A percentile compares a stretch with the other conserved stretches of the same genome.
Conservation (phyloP, 2,888 invertebrate genomes). For the Apamea sordens region DNA sequence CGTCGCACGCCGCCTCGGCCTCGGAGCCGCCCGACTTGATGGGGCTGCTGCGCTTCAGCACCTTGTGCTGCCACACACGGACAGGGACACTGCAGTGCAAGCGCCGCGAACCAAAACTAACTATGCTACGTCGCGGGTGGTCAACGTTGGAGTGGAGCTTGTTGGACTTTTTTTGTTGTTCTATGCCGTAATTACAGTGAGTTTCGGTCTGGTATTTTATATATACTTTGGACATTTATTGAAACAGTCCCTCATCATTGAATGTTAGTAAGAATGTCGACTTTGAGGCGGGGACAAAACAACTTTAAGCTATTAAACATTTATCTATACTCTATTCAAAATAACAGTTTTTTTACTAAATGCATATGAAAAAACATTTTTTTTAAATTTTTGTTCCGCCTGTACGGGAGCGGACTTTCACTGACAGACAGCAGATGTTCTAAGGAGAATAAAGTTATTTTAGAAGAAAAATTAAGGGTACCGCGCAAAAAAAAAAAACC, state of each 20-base stretch:
- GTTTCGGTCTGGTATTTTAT: neutral
- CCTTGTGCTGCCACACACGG: constrained; percentile 79
- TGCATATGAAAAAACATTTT: neutral
- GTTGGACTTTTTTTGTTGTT: no score
- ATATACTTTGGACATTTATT: neutral
- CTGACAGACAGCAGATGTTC: no score
- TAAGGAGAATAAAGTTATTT: neutral
- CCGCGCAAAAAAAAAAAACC: no score
- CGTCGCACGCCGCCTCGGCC: constrained; percentile 79
- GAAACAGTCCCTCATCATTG: neutral
- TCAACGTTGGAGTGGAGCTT: constrained; percentile 11
- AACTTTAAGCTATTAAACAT: neutral
- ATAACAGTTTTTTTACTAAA: neutral
- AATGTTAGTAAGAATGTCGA: neutral
- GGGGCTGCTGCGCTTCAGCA: constrained; percentile 83
- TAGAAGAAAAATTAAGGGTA: neutral
- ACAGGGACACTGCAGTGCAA: constrained; percentile 46
- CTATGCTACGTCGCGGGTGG: constrained; percentile 24
- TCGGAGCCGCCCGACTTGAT: constrained; percentile 85
- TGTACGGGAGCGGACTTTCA: neutral
- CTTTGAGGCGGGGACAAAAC: neutral
- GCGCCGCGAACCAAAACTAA: constrained; percentile 8
- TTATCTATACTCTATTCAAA: neutral
- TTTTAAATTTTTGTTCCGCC: neutral
- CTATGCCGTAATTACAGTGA: neutral